phyloP scores from a whole-genome alignment of 2,113 vertebrate genomes.

The Glaucomys volans region DNA sequence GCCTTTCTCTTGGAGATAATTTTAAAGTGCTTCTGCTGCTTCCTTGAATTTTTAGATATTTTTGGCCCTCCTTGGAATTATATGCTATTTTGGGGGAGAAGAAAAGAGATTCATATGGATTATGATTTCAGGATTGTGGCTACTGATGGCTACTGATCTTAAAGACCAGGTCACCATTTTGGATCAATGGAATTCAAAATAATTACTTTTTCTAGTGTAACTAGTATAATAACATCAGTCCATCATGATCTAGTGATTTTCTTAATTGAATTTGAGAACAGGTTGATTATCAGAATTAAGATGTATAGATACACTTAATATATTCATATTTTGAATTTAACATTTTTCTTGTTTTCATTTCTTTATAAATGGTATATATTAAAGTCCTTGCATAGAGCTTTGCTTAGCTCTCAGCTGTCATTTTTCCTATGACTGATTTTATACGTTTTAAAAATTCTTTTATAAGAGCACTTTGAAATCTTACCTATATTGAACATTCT shows the following conservation, averaged over 20 bases:
- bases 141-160: not conserved
- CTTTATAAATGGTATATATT: constrained; percentile 33
- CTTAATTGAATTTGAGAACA: constrained; percentile 7
- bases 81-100: constrained; percentile 39
- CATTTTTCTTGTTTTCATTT: constrained; percentile 32
- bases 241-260: constrained; percentile 9
- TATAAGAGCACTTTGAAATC: not conserved
- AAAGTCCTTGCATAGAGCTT: not conserved
- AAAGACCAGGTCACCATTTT: not conserved
- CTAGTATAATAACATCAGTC: not conserved
- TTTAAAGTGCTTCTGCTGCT: constrained; percentile 12
- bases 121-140: not conserved
- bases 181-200: not conserved
- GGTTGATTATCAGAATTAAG: not conserved
- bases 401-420: constrained; percentile 3
- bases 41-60: constrained; percentile 21
- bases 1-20: not conserved
- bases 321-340: not conserved
- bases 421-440: constrained; percentile 38
- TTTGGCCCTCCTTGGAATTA: not conserved
- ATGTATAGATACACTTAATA: constrained; percentile 5
- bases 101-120: not conserved
- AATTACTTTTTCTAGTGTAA: constrained; percentile 15
- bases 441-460: not conserved
- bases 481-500: constrained; percentile 8